Conservation (phyloP, 2,797 vertebrate genomes). For the Apogon talboti region DNA sequence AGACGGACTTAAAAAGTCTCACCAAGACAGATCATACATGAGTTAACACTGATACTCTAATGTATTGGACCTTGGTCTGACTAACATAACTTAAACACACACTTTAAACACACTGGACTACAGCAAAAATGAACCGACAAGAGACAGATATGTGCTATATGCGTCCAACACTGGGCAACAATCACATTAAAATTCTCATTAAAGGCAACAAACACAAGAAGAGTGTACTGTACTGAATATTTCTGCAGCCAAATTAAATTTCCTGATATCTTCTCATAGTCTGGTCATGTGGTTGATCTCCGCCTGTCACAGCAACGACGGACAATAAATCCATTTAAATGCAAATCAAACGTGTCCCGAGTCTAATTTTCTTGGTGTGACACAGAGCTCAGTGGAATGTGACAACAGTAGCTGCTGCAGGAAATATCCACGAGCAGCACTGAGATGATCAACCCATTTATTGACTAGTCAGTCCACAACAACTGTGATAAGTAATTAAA, state of each 20-base stretch:
- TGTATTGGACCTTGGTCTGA: no score
- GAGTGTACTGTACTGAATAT: not conserved
- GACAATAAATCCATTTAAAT: conserved; percentile 81
- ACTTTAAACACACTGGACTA: no score
- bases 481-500: conserved; percentile 11
- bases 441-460: conserved; percentile 11
- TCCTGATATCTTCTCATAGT: conserved; percentile 56
- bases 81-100: no score
- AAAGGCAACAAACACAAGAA: conserved; percentile 23
- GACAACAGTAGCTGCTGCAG: conserved; percentile 8
- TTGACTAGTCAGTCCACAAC: conserved; percentile 5
- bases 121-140: no score
- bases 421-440: not conserved
- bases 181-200: conserved; percentile 48
- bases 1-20: no score
- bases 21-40: no score
- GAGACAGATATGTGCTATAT: conserved; percentile 13
- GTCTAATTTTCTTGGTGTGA: conserved; percentile 51
- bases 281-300: conserved; percentile 65
- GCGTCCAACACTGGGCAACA: conserved; percentile 25
- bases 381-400: conserved; percentile 62
- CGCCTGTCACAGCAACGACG: conserved; percentile 55
- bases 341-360: conserved; percentile 73
- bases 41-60: no score
- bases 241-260: conserved; percentile 49